Evolutionary conservation across 2,888 invertebrate species (phyloP).

Genomic region (Cryptus viduatorius): DNA sequence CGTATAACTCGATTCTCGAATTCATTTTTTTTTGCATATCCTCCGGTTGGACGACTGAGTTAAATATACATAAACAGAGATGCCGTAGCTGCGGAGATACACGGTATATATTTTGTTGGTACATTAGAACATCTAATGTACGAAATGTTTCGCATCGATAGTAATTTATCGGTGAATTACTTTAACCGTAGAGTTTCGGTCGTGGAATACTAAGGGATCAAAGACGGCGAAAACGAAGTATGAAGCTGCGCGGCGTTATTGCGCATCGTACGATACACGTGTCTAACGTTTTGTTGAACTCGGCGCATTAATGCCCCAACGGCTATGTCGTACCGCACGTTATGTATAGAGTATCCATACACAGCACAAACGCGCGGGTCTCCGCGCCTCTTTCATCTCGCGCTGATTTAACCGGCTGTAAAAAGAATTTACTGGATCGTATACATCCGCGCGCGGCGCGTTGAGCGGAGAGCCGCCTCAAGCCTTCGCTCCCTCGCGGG

Average conservation of each 20-base stretch:
- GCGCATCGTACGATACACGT: conserved; percentile 10
- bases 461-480: conserved; percentile 34
- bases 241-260: conserved; percentile 15
- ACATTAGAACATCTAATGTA: background rate
- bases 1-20: background rate
- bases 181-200: conserved; percentile 72
- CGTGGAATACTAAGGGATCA: conserved; percentile 77
- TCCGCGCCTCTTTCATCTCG: conserved; percentile 78
- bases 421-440: conserved; percentile 80
- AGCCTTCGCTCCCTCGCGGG: conserved; percentile 31
- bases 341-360: conserved; percentile 27
- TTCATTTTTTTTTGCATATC: background rate
- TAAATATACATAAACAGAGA: too few species aligned
- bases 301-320: conserved; percentile 71
- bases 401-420: conserved; percentile 81
- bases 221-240: conserved; percentile 69
- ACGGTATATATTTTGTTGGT: too few species aligned
- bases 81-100: too few species aligned
- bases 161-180: conserved; percentile 80
- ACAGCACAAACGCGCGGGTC: conserved; percentile 32
- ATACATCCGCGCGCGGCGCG: conserved; percentile 63
- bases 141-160: conserved; percentile 68
- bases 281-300: conserved; percentile 44
- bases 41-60: too few species aligned
- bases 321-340: conserved; percentile 18